Conservation (phyloP, 2,888 invertebrate genomes). For the Hoplodrina blanda region DNA sequence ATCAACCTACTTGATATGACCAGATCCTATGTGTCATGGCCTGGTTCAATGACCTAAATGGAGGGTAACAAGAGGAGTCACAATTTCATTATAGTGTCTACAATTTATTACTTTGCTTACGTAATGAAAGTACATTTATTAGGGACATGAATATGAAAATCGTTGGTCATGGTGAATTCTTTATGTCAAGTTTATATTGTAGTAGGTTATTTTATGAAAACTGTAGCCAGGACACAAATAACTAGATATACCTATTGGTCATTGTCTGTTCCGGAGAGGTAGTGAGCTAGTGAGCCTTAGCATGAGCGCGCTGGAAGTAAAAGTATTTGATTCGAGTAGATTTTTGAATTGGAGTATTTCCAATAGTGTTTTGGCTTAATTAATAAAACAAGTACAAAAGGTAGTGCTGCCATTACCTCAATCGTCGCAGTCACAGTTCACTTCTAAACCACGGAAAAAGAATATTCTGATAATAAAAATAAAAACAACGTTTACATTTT, state of each 20-base stretch:
- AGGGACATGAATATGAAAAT: conserved; percentile 16
- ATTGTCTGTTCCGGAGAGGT: conserved; percentile 2
- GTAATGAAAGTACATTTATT: conserved; percentile 27
- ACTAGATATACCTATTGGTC: background rate
- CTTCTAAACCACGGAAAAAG: no score
- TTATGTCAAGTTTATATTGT: conserved; percentile 10
- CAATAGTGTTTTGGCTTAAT: no score
- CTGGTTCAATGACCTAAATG: conserved; percentile 19
- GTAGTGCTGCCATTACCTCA: no score
- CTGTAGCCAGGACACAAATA: background rate
- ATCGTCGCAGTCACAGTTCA: no score
- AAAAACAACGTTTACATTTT: no score
- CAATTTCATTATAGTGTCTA: conserved; percentile 34
- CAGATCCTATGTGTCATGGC: background rate
- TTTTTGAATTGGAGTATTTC: no score
- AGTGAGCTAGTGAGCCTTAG: no score
- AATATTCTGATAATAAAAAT: no score
- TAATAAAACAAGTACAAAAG: no score
- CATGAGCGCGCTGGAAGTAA: no score
- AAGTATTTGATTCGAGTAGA: no score
- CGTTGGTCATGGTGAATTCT: conserved; percentile 8
- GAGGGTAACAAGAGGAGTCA: conserved; percentile 20
- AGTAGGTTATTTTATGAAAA: background rate
- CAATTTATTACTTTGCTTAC: conserved; percentile 31
- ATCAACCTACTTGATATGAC: conserved; percentile 10